Percentiles rank a stretch among this genome's conserved stretches.
Evolutionary conservation across 2,113 vertebrate genomes (phyloP).

Genomic region (Hystrix brachyura): DNA sequence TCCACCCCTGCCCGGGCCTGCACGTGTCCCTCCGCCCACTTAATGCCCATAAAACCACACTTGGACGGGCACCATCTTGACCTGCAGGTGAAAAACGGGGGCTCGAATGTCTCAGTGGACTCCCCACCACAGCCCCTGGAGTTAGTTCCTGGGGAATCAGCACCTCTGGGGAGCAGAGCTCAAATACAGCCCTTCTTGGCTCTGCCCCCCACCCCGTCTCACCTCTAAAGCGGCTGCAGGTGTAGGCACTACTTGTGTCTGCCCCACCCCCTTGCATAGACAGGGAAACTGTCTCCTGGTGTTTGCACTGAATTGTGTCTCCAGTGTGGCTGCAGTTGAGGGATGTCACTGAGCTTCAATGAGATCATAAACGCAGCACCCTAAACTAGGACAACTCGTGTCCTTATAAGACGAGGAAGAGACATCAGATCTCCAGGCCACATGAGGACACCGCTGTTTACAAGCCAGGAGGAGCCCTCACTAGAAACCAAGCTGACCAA

Average conservation of each 20-base stretch:
- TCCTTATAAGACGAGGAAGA: background rate
- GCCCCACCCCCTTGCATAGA: background rate
- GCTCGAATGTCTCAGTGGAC: background rate
- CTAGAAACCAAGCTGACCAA: background rate
- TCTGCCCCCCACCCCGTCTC: background rate
- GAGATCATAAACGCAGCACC: no score
- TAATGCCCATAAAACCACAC: accelerated
- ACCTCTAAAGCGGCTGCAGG: background rate
- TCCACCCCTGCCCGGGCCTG: background rate
- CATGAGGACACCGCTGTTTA: background rate
- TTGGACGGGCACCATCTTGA: accelerated
- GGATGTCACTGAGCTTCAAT: background rate
- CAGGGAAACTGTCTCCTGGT: background rate
- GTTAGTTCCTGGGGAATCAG: background rate
- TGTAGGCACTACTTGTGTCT: background rate
- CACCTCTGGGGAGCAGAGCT: no score
- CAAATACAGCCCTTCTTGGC: background rate
- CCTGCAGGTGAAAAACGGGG: background rate
- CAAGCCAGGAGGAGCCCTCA: background rate
- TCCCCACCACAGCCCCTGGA: background rate
- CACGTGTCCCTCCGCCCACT: background rate
- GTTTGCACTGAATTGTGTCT: no score
- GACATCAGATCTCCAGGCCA: background rate
- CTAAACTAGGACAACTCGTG: background rate
- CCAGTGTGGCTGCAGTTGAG: background rate